Evolutionary conservation across 2,113 vertebrate species (phyloP).

Genomic region (Aegypius monachus): DNA sequence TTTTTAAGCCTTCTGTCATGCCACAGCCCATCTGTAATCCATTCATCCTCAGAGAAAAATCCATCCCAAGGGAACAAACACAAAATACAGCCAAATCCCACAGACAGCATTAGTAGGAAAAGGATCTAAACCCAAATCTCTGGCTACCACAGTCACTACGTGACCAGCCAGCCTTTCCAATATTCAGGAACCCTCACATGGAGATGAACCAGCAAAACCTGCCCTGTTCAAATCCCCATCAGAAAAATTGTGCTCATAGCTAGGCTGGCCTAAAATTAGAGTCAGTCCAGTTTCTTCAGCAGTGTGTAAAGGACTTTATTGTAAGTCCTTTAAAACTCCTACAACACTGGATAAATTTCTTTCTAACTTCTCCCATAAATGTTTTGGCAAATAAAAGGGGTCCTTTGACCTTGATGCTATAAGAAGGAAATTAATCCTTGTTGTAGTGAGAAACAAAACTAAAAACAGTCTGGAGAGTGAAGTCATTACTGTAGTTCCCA

Average conservation of each 20-base stretch:
- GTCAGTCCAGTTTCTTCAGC: neutral
- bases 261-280: neutral
- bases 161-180: neutral
- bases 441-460: neutral
- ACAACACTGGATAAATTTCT: neutral
- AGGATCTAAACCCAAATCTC: neutral
- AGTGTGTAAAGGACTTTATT: neutral
- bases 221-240: neutral
- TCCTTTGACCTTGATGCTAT: neutral
- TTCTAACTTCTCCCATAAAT: neutral
- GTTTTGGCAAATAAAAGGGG: neutral
- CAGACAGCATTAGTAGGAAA: neutral
- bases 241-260: neutral
- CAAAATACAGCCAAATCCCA: neutral
- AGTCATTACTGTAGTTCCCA: neutral
- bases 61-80: neutral
- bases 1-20: neutral
- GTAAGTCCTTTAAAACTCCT: neutral
- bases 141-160: neutral
- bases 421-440: neutral
- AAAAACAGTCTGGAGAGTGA: neutral
- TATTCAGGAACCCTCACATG: neutral
- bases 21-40: conserved; percentile 8
- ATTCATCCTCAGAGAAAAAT: conserved; percentile 18
- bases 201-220: neutral